phyloP scores from a whole-genome alignment of 2,113 vertebrate species.

The Telmatochromis sp. region DNA sequence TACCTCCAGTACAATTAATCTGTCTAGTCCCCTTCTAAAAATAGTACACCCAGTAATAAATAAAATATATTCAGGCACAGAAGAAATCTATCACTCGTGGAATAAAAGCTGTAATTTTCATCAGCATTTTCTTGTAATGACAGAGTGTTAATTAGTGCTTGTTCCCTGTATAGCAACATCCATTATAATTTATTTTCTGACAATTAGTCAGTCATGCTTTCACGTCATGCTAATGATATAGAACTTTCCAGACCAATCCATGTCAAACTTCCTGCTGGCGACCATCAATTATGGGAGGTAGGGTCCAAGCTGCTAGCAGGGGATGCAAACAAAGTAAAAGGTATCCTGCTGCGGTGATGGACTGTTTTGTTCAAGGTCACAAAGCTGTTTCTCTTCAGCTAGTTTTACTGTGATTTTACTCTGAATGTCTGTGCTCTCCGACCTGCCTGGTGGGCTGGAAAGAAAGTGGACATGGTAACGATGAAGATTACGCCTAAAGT shows the following conservation, averaged over 20 bases:
- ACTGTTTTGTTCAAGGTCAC: background rate
- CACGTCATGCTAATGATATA: constrained; percentile 18
- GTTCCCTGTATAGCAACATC: constrained; percentile 25
- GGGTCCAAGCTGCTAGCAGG: background rate
- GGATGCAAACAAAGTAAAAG: constrained; percentile 3
- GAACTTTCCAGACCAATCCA: constrained; percentile 17
- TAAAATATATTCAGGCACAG: background rate
- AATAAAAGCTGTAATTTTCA: constrained; percentile 25
- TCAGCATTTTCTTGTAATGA: constrained; percentile 25
- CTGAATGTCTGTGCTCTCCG: background rate
- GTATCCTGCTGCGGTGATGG: background rate
- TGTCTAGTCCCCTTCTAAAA: background rate
- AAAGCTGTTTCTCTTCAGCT: background rate
- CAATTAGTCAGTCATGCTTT: constrained; percentile 44
- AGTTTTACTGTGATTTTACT: background rate
- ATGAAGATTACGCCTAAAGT: background rate
- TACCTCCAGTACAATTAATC: constrained; percentile 1
- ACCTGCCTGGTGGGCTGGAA: background rate
- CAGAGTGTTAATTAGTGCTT: constrained; percentile 42
- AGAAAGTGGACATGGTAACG: background rate
- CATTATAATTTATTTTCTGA: constrained; percentile 36
- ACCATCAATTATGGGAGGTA: constrained; percentile 23
- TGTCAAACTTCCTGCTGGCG: constrained; percentile 20
- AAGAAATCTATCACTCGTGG: constrained; percentile 3
- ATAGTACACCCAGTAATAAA: background rate